These are phyloP conservation scores for Pardosa pseudoannulata DNA, from an alignment of 2,888 invertebrate genomes.

Conservation along the genomic window DNA sequence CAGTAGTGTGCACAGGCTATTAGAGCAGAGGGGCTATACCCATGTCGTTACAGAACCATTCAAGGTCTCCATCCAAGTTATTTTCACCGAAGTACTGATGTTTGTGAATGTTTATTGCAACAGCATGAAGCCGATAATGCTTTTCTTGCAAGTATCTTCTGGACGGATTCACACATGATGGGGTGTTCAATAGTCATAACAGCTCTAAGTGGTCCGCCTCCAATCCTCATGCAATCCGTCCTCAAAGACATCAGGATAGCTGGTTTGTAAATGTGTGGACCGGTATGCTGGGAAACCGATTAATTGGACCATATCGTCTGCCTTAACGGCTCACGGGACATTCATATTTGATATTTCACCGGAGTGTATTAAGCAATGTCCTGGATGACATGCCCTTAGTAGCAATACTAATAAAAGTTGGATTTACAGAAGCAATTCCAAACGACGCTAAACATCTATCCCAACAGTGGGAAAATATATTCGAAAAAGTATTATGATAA, in stretches of 20 bases:
- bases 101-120: slow-evolving; percentile 10
- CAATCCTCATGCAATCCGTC: not conserved
- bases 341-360: not conserved
- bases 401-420: no score
- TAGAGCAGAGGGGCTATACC: not conserved
- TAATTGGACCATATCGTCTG: not conserved
- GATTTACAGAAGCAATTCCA: no score
- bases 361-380: not conserved
- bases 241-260: not conserved
- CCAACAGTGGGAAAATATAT: no score
- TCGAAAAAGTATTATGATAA: no score
- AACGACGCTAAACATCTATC: no score
- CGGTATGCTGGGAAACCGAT: not conserved
- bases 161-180: no score
- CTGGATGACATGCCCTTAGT: slow-evolving; percentile 1
- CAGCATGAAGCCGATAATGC: not conserved
- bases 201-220: not conserved
- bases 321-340: not conserved
- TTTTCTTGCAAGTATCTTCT: no score
- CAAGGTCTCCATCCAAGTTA: no score
- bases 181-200: no score
- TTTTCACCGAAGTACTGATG: no score
- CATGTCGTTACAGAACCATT: not conserved
- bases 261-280: slow-evolving; percentile 1
- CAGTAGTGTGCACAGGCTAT: slow-evolving; percentile 17